Conservation (phyloP, 2,888 invertebrate species). For the Diadromus collaris region DNA sequence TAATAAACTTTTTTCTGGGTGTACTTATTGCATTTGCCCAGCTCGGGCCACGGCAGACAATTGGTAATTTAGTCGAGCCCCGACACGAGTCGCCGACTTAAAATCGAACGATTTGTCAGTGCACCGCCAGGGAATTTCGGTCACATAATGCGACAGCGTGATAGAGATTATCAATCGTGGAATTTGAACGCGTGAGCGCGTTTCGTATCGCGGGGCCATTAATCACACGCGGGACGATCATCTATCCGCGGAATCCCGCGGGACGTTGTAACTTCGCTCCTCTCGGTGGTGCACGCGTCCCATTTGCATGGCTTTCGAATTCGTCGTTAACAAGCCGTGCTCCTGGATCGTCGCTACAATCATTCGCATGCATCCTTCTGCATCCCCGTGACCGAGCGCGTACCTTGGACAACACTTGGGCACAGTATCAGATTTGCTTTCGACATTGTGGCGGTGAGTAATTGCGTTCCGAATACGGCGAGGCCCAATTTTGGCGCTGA, state of each 20-base stretch:
- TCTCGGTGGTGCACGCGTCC: slow-evolving; percentile 2
- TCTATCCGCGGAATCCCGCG: slow-evolving; percentile 48
- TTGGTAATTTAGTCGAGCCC: slow-evolving; percentile 30
- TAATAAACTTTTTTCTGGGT: too few species aligned
- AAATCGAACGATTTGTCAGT: slow-evolving; percentile 48
- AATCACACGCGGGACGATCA: slow-evolving; percentile 48
- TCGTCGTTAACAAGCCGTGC: slow-evolving; percentile 41
- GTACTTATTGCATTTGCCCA: too few species aligned
- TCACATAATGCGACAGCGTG: slow-evolving; percentile 47
- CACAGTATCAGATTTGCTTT: slow-evolving; percentile 26
- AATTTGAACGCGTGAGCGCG: slow-evolving; percentile 34
- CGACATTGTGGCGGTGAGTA: slow-evolving; percentile 54
- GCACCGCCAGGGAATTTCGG: slow-evolving; percentile 15
- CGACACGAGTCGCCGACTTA: slow-evolving; percentile 6
- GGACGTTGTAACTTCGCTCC: slow-evolving; percentile 11
- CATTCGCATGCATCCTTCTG: slow-evolving; percentile 20
- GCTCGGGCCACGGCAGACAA: too few species aligned
- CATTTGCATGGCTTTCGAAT: slow-evolving; percentile 1
- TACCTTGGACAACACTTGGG: slow-evolving; percentile 8
- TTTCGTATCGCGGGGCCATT: slow-evolving; percentile 38
- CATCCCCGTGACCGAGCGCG: slow-evolving; percentile 26
- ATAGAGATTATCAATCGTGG: slow-evolving; percentile 49
- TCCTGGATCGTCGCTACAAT: slow-evolving; percentile 27
- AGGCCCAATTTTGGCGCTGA: slow-evolving; percentile 56
- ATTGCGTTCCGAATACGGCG: slow-evolving; percentile 57